Conservation (phyloP, 2,113 vertebrate species). For the Pan troglodytes region NHGRI_mPanTro3-v2.1_pri NC_072416.2:47582501-47583000, state of each 20-base stretch:
- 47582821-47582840: too few species aligned
- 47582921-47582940: not conserved
- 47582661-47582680: not conserved
- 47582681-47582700: not conserved
- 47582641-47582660: not conserved
- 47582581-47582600: rapidly evolving
- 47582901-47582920: rapidly evolving
- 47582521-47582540: not conserved
- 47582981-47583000: not conserved
- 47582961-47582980: not conserved
- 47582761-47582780: not conserved
- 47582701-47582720: too few species aligned
- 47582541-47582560: not conserved
- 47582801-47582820: not conserved
- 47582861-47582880: not conserved
- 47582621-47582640: not conserved
- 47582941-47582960: not conserved
- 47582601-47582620: rapidly evolving
- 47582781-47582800: not conserved
- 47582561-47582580: rapidly evolving
- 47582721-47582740: not conserved
- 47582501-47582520: not conserved
- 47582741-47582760: not conserved
- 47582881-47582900: not conserved
- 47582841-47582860: not conserved